Evolutionary conservation across 2,888 invertebrate species (phyloP), one percentile per base, ranked within the genome.

Genomic region (Chrysotoxum bicinctum): DNA sequence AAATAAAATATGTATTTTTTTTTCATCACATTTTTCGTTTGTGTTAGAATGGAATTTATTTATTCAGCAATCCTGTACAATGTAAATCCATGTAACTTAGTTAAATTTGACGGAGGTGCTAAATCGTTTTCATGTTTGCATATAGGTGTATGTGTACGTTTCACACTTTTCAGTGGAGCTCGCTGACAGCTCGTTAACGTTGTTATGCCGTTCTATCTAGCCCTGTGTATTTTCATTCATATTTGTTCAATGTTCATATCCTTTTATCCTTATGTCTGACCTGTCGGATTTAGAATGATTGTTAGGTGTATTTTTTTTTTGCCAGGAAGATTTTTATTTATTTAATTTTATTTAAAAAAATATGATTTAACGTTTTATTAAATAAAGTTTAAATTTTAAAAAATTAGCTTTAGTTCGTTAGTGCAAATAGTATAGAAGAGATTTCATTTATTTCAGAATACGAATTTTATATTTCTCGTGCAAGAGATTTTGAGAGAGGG

Each of bases 1-100:
- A 50, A 50, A 30, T 16, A 45, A 35, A 23, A 26, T n/a, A n/a
- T n/a, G n/a, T n/a, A n/a, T n/a, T n/a, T n/a, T 45, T 35, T 35
- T 43, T 43, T 73, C 60, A 60, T 45, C 52, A 14, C 0, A 10
- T 19, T 48, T 32, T n/a, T n/a, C n/a, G 21, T 21, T 68, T 73
- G 48, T 68, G 43, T 16, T 23, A 8, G 43, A 68, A 37, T 69
- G 26, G 60, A 60, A 60, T 60, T 68, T 62, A 62, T 74, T 68
- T 74, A 74, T 69, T 69, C 26, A 68, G 35, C 35, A 60, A 73
- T 45, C 32, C 56, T 14, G 2, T 43, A 54, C 9, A 3, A 9
- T 37, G 50, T 19, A 30, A 32, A 43, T 16, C 14, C 2, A 54
- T 32, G 30, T 54, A 54, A 54, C n/a, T 43, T 12, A 32, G 45